Percentiles rank a stretch among this genome's conserved stretches.
Conservation (phyloP, 2,888 invertebrate genomes). For the Diaprepes abbreviatus region DNA sequence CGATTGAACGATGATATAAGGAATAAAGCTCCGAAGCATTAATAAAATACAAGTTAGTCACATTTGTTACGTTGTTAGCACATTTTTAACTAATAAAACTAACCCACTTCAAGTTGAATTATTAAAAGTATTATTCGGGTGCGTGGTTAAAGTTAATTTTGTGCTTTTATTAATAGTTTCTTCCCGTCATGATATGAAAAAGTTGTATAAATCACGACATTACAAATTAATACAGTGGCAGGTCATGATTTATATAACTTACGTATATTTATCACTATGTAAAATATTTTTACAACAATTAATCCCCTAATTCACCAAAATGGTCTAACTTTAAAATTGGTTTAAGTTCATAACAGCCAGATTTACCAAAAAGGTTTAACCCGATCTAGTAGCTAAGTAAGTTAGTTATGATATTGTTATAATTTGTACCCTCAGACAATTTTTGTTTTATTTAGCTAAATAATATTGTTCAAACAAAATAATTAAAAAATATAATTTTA, state of each 20-base stretch:
- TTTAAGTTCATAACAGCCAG: too few relatives aligned
- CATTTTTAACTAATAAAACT: background rate
- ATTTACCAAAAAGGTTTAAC: too few relatives aligned
- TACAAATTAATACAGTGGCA: background rate
- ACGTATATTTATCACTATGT: background rate
- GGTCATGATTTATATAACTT: background rate
- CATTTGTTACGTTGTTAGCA: background rate
- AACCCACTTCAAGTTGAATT: background rate
- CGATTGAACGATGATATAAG: background rate
- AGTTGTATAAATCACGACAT: background rate
- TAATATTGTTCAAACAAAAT: too few relatives aligned
- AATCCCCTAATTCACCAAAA: too few relatives aligned
- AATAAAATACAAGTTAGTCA: background rate
- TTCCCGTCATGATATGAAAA: background rate
- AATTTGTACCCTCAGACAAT: too few relatives aligned
- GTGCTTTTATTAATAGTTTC: background rate
- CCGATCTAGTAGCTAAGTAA: too few relatives aligned
- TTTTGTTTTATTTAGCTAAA: too few relatives aligned
- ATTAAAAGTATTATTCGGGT: background rate
- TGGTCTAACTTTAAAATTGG: too few relatives aligned
- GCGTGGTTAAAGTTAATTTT: constrained; percentile 8
- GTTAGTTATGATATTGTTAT: too few relatives aligned
- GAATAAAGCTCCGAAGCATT: constrained; percentile 3
- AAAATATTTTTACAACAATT: background rate
- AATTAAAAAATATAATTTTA: too few relatives aligned